Percentiles rank a stretch among this genome's conserved stretches.
These are phyloP conservation scores for Oncorhynchus kisutch DNA, from an alignment of 2,113 vertebrate species.

Conservation along the genomic window DNA sequence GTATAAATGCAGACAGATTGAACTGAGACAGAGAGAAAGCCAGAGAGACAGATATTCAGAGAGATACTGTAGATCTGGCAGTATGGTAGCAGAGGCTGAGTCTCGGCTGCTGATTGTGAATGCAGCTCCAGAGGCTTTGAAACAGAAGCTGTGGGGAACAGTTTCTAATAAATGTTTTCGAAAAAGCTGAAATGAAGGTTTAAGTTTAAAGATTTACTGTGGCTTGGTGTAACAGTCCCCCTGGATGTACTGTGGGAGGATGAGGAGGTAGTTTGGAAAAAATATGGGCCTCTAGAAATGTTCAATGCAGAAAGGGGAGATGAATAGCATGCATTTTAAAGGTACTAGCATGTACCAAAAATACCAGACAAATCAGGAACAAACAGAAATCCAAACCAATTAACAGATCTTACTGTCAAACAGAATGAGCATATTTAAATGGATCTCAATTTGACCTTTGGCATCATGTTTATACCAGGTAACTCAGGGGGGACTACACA, in stretches of 20 bases:
- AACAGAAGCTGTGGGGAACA: background rate
- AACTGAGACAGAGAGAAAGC: background rate
- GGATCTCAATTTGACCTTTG: too few relatives aligned
- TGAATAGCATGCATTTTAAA: background rate
- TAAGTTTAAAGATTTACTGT: background rate
- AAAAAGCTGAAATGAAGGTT: background rate
- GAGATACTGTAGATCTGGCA: background rate
- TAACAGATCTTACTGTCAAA: too few relatives aligned
- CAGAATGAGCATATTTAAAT: too few relatives aligned
- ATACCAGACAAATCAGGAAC: too few relatives aligned
- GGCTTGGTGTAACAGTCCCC: background rate
- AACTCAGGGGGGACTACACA: background rate
- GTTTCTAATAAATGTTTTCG: slow-evolving; percentile 19
- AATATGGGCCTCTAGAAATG: background rate
- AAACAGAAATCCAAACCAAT: too few relatives aligned
- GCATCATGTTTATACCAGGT: background rate
- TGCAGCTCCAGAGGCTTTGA: background rate
- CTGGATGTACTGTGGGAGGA: slow-evolving; percentile 40
- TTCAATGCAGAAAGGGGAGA: background rate
- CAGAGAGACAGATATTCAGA: background rate
- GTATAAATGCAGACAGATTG: background rate
- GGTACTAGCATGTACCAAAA: background rate
- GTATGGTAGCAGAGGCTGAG: background rate
- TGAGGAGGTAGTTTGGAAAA: slow-evolving; percentile 16
- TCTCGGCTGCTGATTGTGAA: background rate